Percentiles rank a stretch among this genome's conserved stretches.
Evolutionary conservation across 2,888 invertebrate genomes (phyloP).

Genomic region (Chironomus tentans): DNA sequence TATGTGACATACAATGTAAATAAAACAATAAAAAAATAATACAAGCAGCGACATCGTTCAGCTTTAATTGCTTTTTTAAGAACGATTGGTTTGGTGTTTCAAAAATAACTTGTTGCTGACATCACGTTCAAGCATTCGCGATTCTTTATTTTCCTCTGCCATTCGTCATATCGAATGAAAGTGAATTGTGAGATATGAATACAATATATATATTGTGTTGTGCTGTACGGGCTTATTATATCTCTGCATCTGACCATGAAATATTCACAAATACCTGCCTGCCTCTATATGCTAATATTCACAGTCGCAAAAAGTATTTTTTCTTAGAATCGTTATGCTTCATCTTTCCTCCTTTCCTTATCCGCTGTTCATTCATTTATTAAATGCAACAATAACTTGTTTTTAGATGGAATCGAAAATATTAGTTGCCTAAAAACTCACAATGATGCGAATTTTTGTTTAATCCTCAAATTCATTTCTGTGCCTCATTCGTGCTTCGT

Average conservation of each 20-base stretch:
- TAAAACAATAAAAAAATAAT: neutral
- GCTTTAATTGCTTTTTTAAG: too few relatives aligned
- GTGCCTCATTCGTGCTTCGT: too few relatives aligned
- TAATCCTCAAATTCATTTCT: too few relatives aligned
- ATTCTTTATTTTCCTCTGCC: neutral
- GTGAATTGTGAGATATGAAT: neutral
- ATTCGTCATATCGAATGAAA: neutral
- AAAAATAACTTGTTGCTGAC: neutral
- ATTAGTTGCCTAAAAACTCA: too few relatives aligned
- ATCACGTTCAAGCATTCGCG: neutral
- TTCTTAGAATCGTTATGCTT: neutral
- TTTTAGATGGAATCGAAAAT: neutral
- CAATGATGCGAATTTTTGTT: too few relatives aligned
- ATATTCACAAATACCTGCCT: neutral
- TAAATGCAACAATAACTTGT: neutral
- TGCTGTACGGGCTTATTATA: neutral
- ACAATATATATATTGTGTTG: neutral
- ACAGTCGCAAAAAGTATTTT: neutral
- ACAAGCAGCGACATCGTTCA: neutral
- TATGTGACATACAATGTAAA: neutral
- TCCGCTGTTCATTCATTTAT: neutral
- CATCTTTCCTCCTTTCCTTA: neutral
- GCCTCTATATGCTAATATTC: neutral
- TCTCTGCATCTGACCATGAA: neutral
- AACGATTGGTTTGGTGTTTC: too few relatives aligned